A percentile compares a stretch with the other conserved stretches of the same genome.
phyloP scores from a whole-genome alignment of 2,113 vertebrate species.

The Aptenodytes patagonicus region DNA sequence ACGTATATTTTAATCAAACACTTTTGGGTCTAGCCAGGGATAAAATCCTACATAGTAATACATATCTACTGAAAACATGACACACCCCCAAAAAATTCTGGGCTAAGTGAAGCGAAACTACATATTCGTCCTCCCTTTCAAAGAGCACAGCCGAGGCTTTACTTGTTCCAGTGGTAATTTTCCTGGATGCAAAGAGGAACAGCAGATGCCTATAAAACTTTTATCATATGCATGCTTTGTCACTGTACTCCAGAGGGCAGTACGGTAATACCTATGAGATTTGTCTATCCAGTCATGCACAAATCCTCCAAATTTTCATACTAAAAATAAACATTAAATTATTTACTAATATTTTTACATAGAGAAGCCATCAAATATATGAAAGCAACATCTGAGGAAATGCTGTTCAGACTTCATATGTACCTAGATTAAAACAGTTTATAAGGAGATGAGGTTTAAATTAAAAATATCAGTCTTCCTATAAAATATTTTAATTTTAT shows the following conservation, averaged over 20 bases:
- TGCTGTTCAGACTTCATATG: background rate
- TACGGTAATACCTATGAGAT: conserved; percentile 52
- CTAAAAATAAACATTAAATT: conserved; percentile 49
- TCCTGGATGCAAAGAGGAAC: background rate
- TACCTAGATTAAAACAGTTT: background rate
- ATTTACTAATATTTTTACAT: conserved; percentile 51
- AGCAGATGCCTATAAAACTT: background rate
- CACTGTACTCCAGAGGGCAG: conserved; percentile 74
- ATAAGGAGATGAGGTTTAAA: background rate
- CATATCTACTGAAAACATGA: background rate
- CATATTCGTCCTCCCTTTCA: background rate
- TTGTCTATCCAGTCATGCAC: background rate
- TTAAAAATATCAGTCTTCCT: background rate
- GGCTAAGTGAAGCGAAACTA: background rate
- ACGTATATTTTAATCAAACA: background rate
- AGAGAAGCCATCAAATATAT: background rate
- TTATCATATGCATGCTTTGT: background rate
- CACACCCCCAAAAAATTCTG: background rate
- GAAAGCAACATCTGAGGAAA: background rate
- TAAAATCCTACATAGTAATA: background rate
- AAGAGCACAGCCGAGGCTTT: background rate
- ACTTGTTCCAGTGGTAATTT: background rate
- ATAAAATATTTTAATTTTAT: background rate
- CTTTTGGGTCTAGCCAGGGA: background rate
- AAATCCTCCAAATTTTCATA: conserved; percentile 20